Base-by-base conservation (phyloP, 2,113 vertebrate species). In the Zingel zingel region DNA sequence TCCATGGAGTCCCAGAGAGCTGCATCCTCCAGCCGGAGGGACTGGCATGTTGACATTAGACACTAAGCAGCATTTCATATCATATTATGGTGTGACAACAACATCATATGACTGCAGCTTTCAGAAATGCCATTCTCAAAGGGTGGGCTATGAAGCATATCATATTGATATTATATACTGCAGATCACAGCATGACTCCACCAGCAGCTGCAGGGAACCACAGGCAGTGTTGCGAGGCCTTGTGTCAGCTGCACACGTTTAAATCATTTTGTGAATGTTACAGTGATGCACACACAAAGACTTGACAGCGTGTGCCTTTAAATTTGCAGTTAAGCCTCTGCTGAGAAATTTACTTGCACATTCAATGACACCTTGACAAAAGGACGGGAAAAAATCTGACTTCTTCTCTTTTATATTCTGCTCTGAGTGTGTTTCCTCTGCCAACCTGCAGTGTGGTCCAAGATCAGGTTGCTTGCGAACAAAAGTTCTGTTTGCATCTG, bases 31-130 rank as follows among this genome's bases (percentile, higher is more conserved):
- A 83, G 77, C 81, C 27, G 5, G 30, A 48, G 77, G 83, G 85
- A 86, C 72, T n/a, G 87, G 30, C 75, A 19, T 71, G 74, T 81
- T 86, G 86, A 86, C 89, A 86, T 89, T 89, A 90, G 82, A 85
- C 83, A 82, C 83, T 80, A 86, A 80, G 89, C 80, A 84, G 72
- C 78, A 62, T 90, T 89, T 86, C 80, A 79, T 77, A 71, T 79
- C 63, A 58, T 11, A 81, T 86, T 75, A 76, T 45, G 51, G 70
- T 23, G 56, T 76, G 85, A 80, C 79, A 81, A 61, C 71, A 73
- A 43, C 78, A 57, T 64, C 50, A 5, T 51, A 50, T 74, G 57
- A 65, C 51, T 75, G 43, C 59, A 63, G 77, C 85, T 79, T 59
- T 87, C 75, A 79, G 63, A 91, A 79, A 90, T 84, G 83, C 51